Evolutionary conservation across 1,140 invertebrate genomes (phyloP).

Genomic region (Rhopalosiphum padi): DNA sequence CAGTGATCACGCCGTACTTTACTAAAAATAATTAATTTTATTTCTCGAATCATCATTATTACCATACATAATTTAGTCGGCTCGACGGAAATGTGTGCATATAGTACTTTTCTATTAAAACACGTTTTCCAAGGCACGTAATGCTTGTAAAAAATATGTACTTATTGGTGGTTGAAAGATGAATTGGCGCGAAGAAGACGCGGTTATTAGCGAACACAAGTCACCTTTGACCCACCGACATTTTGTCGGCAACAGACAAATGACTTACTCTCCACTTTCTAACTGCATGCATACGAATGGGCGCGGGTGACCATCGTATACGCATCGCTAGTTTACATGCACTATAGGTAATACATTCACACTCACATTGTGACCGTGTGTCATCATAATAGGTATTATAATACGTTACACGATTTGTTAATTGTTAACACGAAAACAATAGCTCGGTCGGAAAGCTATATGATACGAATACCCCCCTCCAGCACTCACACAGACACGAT

Average conservation of each 20-base stretch:
- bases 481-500: background rate
- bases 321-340: background rate
- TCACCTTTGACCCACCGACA: slow-evolving; percentile 46
- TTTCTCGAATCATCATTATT: background rate
- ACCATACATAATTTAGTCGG: background rate
- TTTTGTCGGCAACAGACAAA: slow-evolving; percentile 53
- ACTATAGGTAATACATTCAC: background rate
- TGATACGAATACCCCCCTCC: background rate
- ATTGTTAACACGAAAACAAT: slow-evolving; percentile 56
- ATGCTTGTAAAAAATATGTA: background rate
- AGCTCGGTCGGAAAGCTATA: background rate
- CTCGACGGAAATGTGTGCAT: background rate
- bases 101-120: background rate
- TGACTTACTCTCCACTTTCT: slow-evolving; percentile 15
- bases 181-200: slow-evolving; percentile 45
- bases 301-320: slow-evolving; percentile 27
- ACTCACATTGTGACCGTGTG: slow-evolving; percentile 1
- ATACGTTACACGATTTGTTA: slow-evolving; percentile 38
- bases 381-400: background rate
- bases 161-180: slow-evolving; percentile 17
- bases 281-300: background rate
- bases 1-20: background rate
- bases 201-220: slow-evolving; percentile 36
- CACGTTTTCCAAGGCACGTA: background rate
- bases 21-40: background rate